A percentile compares a stretch with the other conserved stretches of the same genome.
Conservation (phyloP, 1,140 invertebrate genomes). For the Amphibalanus amphitrite region DNA sequence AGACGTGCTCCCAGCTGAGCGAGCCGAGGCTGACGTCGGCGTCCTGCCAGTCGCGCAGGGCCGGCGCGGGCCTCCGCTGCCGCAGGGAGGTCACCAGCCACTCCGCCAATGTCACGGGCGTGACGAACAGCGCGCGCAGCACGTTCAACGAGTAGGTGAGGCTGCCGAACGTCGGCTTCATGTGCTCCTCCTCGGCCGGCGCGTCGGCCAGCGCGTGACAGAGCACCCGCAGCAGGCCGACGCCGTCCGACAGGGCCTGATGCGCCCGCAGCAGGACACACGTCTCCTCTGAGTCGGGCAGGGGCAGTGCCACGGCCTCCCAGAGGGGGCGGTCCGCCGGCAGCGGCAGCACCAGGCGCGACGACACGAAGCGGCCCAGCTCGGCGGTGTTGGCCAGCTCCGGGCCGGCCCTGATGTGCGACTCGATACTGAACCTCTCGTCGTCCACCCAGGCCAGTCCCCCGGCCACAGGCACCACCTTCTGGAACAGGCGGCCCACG, state of each 20-base stretch:
- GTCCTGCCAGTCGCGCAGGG: background rate
- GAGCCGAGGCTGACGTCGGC: background rate
- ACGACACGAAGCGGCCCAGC: constrained; percentile 29
- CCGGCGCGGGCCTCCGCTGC: constrained; percentile 14
- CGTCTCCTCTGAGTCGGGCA: constrained; percentile 28
- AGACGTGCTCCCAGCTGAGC: constrained; percentile 22
- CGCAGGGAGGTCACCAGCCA: constrained; percentile 27
- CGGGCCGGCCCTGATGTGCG: constrained; percentile 33
- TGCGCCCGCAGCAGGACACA: constrained; percentile 35
- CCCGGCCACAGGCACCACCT: constrained; percentile 25
- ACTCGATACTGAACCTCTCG: constrained; percentile 31
- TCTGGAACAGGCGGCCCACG: constrained; percentile 33
- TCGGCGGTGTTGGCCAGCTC: constrained; percentile 23
- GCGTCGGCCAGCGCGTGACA: constrained; percentile 33
- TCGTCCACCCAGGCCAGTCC: constrained; percentile 35
- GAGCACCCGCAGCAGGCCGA: constrained; percentile 32
- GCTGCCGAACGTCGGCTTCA: constrained; percentile 29
- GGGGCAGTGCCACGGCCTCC: constrained; percentile 36
- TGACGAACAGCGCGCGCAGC: constrained; percentile 31
- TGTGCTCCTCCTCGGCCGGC: constrained; percentile 23
- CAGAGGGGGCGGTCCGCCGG: constrained; percentile 31
- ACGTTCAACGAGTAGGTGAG: constrained; percentile 28
- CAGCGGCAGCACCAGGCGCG: constrained; percentile 28
- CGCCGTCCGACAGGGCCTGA: constrained; percentile 38
- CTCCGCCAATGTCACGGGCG: constrained; percentile 33